phyloP scores from a whole-genome alignment of 2,888 invertebrate species.

The Lepidochrysops patricia region DNA sequence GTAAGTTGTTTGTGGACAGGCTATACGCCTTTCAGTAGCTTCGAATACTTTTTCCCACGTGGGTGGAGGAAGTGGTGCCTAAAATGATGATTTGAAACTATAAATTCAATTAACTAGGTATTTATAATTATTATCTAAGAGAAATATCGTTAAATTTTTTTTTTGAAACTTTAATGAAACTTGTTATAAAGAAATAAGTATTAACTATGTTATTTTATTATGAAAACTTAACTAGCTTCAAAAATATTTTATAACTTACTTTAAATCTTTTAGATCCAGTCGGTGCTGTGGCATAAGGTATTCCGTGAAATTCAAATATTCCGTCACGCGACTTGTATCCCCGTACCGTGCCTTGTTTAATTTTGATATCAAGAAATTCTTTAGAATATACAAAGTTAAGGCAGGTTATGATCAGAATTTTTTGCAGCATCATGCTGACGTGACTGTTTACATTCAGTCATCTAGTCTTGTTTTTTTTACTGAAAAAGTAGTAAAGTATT shows the following conservation, averaged over 20 bases:
- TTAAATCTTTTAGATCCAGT: slow-evolving; percentile 19
- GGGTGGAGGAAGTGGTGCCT: slow-evolving; percentile 39
- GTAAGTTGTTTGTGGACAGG: slow-evolving; percentile 31
- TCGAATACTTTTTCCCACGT: slow-evolving; percentile 32
- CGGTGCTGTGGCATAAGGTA: slow-evolving; percentile 25
- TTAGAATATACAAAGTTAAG: not conserved
- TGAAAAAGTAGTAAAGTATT: not conserved
- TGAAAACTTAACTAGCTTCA: no score
- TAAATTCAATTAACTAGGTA: no score
- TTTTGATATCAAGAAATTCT: slow-evolving; percentile 13
- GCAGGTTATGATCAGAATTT: not conserved
- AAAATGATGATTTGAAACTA: slow-evolving; percentile 14
- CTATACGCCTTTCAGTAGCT: slow-evolving; percentile 29
- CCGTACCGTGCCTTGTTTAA: slow-evolving; percentile 17
- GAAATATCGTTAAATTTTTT: no score
- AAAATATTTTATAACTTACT: no score
- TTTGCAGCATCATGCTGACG: not conserved
- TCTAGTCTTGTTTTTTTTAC: not conserved
- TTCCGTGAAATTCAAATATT: slow-evolving; percentile 17
- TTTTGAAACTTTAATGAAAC: no score
- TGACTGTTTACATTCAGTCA: no score
- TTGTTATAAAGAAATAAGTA: no score
- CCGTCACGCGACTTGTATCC: slow-evolving; percentile 16
- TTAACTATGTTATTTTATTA: no score
- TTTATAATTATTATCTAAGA: no score